Evolutionary conservation across 2,797 vertebrate genomes (phyloP), one percentile per base, ranked within the genome.

Genomic region (Falco biarmicus): DNA sequence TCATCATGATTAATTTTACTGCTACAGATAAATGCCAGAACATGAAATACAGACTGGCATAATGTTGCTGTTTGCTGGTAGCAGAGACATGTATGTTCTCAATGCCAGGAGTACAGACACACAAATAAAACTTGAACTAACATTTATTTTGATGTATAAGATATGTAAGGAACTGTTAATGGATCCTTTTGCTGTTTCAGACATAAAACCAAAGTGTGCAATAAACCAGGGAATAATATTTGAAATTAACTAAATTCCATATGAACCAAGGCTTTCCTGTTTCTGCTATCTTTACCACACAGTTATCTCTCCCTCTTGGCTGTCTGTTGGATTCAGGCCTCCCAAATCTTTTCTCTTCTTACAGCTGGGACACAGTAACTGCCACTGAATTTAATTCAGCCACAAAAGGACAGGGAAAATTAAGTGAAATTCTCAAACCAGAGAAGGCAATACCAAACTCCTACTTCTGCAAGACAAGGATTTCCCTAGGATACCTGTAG

Each of bases 51-150:
- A 69, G 37, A 7, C 13, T 39, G 25, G 11, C 80, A 22, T 10
- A 66, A 15, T 24, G 3, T 43, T 74, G 18, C 10, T 57, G 7
- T 34, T 57, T 71, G 5, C 43, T 74, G n/a, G 5, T 66, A 83
- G 59, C 9, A n/a, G 22, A 51, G 8, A 31, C 0, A 0, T 53
- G 9, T 10, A 2, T 28, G 13, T 69, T 94, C 34, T 69, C 19
- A 37, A 22, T 69, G 14, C 24, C n/a, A 31, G 15, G 8, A 77
- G 7, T 34, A 85, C 7, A 74, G 20, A 70, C 12, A n/a, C 8
- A 45, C 15, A 51, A 71, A 45, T 59, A 64, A 75, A 65, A 51
- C 24, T n/a, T 56, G 45, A 92, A 37, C 7, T 65, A 69, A 6
- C 0, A 15, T 57, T 13, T 21, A 17, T 73, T 76, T 88, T 60